Conservation (phyloP, 1,140 invertebrate species). For the Acromyrmex heyeri region DNA sequence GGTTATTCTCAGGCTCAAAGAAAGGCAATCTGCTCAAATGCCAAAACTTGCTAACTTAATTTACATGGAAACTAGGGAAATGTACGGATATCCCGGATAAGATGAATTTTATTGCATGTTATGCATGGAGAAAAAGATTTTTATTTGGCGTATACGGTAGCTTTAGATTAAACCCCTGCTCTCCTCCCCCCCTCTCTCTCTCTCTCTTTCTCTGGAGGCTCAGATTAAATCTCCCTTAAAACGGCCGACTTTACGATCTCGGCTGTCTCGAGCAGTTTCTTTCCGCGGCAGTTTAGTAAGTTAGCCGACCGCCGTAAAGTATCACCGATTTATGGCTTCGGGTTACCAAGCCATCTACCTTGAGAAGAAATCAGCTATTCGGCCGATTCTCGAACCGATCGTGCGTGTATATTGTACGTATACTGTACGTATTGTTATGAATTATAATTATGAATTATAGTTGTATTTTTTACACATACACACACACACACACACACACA, state of each 20-base stretch:
- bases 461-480: conserved; percentile 3
- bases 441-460: not conserved
- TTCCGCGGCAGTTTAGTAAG: conserved; percentile 56
- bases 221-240: conserved; percentile 74
- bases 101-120: not conserved
- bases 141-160: conserved; percentile 55
- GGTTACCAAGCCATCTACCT: conserved; percentile 19
- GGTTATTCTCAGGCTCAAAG: not conserved
- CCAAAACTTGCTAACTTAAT: conserved; percentile 28
- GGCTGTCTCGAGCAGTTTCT: conserved; percentile 66
- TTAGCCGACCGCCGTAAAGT: conserved; percentile 62
- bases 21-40: not conserved
- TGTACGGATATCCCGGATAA: not conserved
- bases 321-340: conserved; percentile 53
- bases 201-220: conserved; percentile 30
- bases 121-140: conserved; percentile 2
- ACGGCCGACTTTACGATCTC: conserved; percentile 65
- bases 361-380: conserved; percentile 43
- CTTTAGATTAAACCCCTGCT: conserved; percentile 21
- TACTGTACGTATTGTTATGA: not conserved
- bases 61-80: conserved; percentile 24
- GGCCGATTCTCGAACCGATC: conserved; percentile 9
- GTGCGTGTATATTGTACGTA: not conserved
- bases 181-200: not conserved
- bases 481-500: too few species aligned